phyloP scores from a whole-genome alignment of 2,797 vertebrate genomes.

The Hydrolagus colliei region DNA sequence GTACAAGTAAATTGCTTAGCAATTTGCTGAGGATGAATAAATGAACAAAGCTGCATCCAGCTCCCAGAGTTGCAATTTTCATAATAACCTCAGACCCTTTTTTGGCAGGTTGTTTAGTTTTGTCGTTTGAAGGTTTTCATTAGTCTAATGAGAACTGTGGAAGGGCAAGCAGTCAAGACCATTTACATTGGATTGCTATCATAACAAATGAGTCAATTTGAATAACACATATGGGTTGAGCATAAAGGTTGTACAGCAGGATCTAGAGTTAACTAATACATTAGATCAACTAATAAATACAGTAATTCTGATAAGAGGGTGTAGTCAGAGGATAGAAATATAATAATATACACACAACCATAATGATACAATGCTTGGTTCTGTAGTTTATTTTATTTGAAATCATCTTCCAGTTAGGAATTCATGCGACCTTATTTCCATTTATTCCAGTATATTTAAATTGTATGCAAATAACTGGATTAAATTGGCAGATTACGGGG shows the following conservation, averaged over 20 bases:
- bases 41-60: conserved; percentile 99
- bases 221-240: conserved; percentile 99
- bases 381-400: neutral
- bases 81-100: conserved; percentile 99
- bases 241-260: conserved; percentile 94
- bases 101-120: conserved; percentile 99
- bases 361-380: conserved; percentile 99
- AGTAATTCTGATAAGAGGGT: conserved; percentile 99
- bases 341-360: conserved; percentile 99
- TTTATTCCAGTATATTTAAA: neutral
- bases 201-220: conserved; percentile 99
- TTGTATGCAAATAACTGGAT: neutral
- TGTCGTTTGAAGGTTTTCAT: conserved; percentile 99
- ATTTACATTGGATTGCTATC: conserved; percentile 99
- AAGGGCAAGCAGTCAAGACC: conserved; percentile 99
- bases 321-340: conserved; percentile 98
- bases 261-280: conserved; percentile 99
- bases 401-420: neutral
- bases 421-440: neutral
- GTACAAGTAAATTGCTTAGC: conserved; percentile 99
- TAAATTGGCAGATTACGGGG: neutral
- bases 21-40: conserved; percentile 99
- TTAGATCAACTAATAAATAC: conserved; percentile 99
- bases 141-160: conserved; percentile 99
- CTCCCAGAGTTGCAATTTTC: conserved; percentile 99